Evolutionary conservation across 2,888 invertebrate genomes (phyloP).

Genomic region (Stegophylla sp.): DNA sequence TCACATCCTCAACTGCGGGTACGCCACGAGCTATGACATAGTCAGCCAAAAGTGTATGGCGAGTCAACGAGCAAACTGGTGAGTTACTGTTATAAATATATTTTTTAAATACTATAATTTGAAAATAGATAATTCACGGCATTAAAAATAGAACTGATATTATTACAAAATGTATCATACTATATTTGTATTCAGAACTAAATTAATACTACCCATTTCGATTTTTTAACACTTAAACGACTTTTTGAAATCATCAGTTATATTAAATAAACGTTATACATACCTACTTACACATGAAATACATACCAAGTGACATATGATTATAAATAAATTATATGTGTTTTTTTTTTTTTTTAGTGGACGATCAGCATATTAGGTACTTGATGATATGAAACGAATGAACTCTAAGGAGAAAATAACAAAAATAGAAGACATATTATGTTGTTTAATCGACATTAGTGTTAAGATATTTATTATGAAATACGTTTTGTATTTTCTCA

Average conservation of each 20-base stretch:
- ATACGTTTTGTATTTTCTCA: neutral
- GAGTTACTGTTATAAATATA: too few species aligned
- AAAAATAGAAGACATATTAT: slow-evolving; percentile 1
- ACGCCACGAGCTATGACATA: slow-evolving; percentile 65
- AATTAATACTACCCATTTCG: neutral
- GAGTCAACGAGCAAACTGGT: slow-evolving; percentile 65
- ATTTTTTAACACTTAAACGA: neutral
- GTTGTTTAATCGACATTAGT: slow-evolving; percentile 29
- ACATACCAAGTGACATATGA: too few species aligned
- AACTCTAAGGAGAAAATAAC: slow-evolving; percentile 2
- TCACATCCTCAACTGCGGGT: slow-evolving; percentile 65
- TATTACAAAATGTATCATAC: too few species aligned
- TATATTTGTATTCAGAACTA: too few species aligned
- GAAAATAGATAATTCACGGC: neutral
- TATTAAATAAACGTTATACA: too few species aligned
- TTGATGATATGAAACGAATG: neutral
- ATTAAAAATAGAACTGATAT: too few species aligned
- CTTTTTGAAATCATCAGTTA: too few species aligned
- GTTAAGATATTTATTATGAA: slow-evolving; percentile 32
- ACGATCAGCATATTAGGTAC: slow-evolving; percentile 15
- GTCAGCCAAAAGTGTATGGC: slow-evolving; percentile 64
- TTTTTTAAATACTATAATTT: neutral
- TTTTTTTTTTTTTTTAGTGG: slow-evolving; percentile 33
- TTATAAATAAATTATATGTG: neutral
- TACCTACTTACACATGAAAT: neutral